A percentile compares a stretch with the other conserved stretches of the same genome.
Conservation (phyloP, 2,797 vertebrate species). For the Ambastaia sidthimunki region DNA sequence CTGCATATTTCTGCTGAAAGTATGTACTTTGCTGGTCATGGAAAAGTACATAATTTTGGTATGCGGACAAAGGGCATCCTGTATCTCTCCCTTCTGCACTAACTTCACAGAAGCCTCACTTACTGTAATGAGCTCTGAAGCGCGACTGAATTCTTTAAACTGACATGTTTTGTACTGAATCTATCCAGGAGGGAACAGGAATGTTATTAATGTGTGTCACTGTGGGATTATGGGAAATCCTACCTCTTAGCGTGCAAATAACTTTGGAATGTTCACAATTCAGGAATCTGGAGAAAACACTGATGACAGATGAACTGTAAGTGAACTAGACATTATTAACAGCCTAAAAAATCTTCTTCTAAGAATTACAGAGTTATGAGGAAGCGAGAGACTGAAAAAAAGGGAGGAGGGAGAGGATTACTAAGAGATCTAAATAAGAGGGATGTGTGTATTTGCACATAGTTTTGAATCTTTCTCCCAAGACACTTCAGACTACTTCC, state of each 20-base stretch:
- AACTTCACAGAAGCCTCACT: not conserved
- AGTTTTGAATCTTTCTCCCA: slow-evolving; percentile 1
- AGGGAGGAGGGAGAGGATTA: not conserved
- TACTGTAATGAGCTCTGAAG: not conserved
- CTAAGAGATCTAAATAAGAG: not conserved
- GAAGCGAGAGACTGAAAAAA: not conserved
- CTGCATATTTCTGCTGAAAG: not conserved
- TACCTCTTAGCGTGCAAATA: slow-evolving; percentile 29
- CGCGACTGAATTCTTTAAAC: slow-evolving; percentile 1
- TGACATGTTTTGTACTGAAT: slow-evolving; percentile 23
- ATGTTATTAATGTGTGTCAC: slow-evolving; percentile 45
- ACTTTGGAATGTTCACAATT: slow-evolving; percentile 42
- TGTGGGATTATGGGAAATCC: slow-evolving; percentile 40
- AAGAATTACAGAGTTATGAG: slow-evolving; percentile 4
- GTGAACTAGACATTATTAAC: slow-evolving; percentile 17
- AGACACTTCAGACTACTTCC: slow-evolving; percentile 28
- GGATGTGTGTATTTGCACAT: not conserved
- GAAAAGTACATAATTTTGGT: not conserved
- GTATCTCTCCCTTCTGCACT: not conserved
- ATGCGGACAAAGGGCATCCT: not conserved
- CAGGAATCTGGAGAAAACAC: slow-evolving; percentile 40
- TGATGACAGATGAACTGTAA: slow-evolving; percentile 34
- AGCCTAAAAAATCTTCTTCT: slow-evolving; percentile 8
- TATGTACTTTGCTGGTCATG: not conserved
- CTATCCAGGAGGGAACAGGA: slow-evolving; percentile 22